Evolutionary conservation across 1,140 invertebrate genomes (phyloP).

Genomic region (Dreissena rostriformis): DNA sequence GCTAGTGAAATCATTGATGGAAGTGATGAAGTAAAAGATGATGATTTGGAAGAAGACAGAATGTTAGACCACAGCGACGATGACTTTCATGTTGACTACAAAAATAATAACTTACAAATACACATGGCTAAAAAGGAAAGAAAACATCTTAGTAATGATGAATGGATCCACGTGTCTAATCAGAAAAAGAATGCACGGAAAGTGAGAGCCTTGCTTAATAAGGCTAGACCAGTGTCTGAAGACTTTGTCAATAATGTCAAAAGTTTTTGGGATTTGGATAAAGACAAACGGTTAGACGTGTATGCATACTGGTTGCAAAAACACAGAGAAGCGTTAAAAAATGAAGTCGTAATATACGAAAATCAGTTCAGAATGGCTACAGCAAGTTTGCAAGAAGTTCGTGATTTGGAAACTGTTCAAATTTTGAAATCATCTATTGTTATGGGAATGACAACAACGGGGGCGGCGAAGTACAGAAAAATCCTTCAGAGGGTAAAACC

Average conservation of each 20-base stretch:
- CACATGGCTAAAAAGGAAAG: neutral
- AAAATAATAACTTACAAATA: neutral
- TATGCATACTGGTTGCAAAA: slow-evolving; percentile 70
- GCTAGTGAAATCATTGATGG: no score
- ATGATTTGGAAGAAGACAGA: slow-evolving; percentile 49
- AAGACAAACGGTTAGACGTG: slow-evolving; percentile 65
- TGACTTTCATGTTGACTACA: slow-evolving; percentile 42
- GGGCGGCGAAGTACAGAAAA: slow-evolving; percentile 70
- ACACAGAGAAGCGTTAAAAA: slow-evolving; percentile 37
- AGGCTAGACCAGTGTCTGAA: neutral
- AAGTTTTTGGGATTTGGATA: slow-evolving; percentile 8
- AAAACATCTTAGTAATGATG: slow-evolving; percentile 8
- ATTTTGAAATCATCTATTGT: slow-evolving; percentile 73
- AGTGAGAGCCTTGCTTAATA: slow-evolving; percentile 8
- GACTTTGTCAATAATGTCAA: neutral
- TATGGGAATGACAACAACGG: slow-evolving; percentile 80
- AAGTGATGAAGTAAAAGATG: no score
- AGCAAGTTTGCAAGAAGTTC: slow-evolving; percentile 55
- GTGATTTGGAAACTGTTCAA: slow-evolving; percentile 56
- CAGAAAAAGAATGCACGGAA: slow-evolving; percentile 9
- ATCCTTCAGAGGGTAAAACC: slow-evolving; percentile 68
- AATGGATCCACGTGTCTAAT: slow-evolving; percentile 5
- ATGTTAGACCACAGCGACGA: slow-evolving; percentile 45
- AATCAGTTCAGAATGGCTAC: slow-evolving; percentile 38
- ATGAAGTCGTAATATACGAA: slow-evolving; percentile 8